These are phyloP conservation scores for Liopterus haemorrhoidalis DNA, from an alignment of 2,888 invertebrate genomes.

Conservation along the genomic window DNA sequence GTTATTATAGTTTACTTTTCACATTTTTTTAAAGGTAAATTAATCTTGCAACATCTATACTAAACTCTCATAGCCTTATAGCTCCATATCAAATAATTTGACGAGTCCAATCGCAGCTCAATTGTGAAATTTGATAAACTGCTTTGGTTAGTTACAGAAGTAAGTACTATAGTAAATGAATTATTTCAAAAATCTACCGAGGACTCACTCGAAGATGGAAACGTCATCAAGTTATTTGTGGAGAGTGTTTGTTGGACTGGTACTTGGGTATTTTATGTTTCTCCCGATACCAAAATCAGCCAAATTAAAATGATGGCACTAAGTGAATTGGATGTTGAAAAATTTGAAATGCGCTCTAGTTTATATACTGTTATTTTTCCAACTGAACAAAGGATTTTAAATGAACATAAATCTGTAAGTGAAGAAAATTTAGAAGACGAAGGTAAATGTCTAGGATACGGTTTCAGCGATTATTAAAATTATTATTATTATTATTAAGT, in stretches of 20 bases:
- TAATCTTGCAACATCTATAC: no score
- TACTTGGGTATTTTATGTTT: conserved; percentile 15
- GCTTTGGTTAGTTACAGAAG: neutral
- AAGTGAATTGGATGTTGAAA: conserved; percentile 12
- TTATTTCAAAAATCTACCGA: no score
- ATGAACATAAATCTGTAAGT: conserved; percentile 16
- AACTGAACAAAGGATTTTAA: conserved; percentile 6
- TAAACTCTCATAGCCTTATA: no score
- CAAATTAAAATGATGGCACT: conserved; percentile 14
- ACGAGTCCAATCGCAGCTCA: no score
- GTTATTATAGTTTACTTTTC: no score
- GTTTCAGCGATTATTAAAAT: neutral
- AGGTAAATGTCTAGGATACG: conserved; percentile 8
- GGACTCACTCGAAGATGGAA: no score
- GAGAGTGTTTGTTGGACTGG: conserved; percentile 17
- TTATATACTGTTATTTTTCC: conserved; percentile 17
- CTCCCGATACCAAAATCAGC: conserved; percentile 14
- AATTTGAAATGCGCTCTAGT: conserved; percentile 12
- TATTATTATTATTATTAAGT: neutral
- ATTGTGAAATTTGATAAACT: no score
- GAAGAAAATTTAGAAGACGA: conserved; percentile 17
- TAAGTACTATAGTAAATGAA: neutral
- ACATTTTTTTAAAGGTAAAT: no score
- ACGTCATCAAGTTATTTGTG: conserved; percentile 13
- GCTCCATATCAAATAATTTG: no score